These are phyloP conservation scores for Borostomias antarcticus DNA, from an alignment of 2,797 vertebrate species.

Conservation along the genomic window DNA sequence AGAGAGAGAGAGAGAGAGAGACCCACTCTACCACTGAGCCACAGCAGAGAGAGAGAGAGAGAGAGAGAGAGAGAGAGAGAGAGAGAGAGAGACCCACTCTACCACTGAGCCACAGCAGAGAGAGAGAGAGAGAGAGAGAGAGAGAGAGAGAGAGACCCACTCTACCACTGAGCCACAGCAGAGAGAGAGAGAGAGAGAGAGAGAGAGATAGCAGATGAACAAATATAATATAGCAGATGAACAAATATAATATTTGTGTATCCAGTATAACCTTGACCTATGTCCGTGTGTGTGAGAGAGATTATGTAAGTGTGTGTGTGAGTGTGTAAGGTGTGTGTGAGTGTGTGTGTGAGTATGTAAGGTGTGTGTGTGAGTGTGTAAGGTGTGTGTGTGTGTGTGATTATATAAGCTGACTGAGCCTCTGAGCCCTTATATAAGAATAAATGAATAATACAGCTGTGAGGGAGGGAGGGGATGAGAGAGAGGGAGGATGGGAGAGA, in stretches of 20 bases:
- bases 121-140: conserved; percentile 4
- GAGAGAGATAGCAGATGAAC: not conserved
- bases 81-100: not conserved
- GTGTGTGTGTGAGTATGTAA: too few species aligned
- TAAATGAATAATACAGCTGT: not conserved
- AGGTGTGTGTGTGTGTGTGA: too few species aligned
- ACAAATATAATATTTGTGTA: not conserved
- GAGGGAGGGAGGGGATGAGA: conserved; percentile 13
- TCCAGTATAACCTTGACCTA: not conserved
- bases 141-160: not conserved
- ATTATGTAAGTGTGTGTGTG: too few species aligned
- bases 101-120: not conserved
- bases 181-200: not conserved
- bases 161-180: not conserved
- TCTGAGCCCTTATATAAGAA: not conserved
- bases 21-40: not conserved
- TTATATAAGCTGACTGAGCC: too few species aligned
- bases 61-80: conserved; percentile 2
- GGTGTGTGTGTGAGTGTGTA: too few species aligned
- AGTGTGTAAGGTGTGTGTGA: too few species aligned
- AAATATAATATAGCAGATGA: not conserved
- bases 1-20: not conserved
- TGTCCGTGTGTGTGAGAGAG: too few species aligned
- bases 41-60: not conserved
- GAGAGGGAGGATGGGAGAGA: conserved; percentile 2